Evolutionary conservation across 2,113 vertebrate species (phyloP).

Genomic region (Todiramphus chloris): DNA sequence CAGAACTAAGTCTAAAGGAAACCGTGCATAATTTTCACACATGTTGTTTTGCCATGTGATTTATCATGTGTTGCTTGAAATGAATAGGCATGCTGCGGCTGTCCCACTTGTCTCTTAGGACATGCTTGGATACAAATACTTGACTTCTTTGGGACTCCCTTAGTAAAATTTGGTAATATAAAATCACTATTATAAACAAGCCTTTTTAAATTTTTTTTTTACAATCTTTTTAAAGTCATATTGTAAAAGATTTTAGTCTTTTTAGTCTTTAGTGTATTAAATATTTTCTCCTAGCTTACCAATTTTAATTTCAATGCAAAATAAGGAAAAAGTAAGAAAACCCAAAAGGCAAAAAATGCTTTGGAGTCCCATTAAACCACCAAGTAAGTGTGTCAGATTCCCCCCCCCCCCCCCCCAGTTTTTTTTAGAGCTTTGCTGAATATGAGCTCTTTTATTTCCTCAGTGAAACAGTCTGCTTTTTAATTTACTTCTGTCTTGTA

Average conservation of each 20-base stretch:
- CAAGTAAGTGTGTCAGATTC: neutral
- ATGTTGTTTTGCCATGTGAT: neutral
- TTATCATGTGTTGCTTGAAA: neutral
- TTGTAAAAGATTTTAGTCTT: neutral
- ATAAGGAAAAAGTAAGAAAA: neutral
- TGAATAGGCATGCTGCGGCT: neutral
- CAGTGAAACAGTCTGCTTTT: neutral
- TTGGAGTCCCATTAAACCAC: neutral
- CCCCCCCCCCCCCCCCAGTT: neutral
- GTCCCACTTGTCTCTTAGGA: neutral
- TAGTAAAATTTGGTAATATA: neutral
- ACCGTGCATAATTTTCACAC: neutral
- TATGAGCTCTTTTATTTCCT: neutral
- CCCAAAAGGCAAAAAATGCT: neutral
- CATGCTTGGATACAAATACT: neutral
- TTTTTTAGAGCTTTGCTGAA: neutral
- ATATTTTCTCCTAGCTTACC: neutral
- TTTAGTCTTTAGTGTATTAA: neutral
- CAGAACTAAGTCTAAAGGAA: neutral
- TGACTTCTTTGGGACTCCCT: neutral
- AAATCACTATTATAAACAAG: neutral
- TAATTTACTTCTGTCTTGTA: neutral
- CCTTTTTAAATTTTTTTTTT: neutral
- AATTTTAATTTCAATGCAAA: conserved; percentile 4
- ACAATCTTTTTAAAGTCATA: neutral